These are phyloP conservation scores for Embiotoca jacksoni DNA, from an alignment of 2,113 vertebrate species.

Conservation along the genomic window DNA sequence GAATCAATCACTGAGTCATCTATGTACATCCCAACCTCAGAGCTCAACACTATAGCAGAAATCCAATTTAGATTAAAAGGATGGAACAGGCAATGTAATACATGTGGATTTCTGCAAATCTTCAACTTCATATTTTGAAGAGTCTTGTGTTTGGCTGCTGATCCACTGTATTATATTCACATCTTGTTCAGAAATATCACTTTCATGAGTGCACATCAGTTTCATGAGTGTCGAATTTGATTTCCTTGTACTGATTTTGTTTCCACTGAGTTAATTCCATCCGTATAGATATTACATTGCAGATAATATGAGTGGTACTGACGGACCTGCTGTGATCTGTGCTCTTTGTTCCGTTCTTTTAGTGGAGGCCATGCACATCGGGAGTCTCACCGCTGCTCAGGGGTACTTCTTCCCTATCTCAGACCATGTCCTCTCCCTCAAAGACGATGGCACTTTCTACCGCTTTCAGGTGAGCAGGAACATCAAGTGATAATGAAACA, in stretches of 20 bases:
- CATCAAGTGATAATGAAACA: neutral
- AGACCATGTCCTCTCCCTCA: slow-evolving; percentile 95
- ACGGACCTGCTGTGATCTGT: slow-evolving; percentile 4
- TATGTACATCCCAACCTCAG: neutral
- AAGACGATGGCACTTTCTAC: slow-evolving; percentile 97
- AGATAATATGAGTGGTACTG: neutral
- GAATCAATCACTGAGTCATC: slow-evolving; percentile 58
- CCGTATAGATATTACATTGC: neutral
- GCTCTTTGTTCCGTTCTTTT: neutral
- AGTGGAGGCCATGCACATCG: slow-evolving; percentile 98
- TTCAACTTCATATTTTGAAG: too few species aligned
- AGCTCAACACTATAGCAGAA: slow-evolving; percentile 5
- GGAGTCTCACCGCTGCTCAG: slow-evolving; percentile 95
- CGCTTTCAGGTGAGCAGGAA: slow-evolving; percentile 94
- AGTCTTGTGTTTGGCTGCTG: neutral
- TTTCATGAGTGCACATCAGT: neutral
- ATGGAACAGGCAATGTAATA: neutral
- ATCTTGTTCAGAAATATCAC: neutral
- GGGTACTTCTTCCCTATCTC: slow-evolving; percentile 98
- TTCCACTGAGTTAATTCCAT: neutral
- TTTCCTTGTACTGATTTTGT: neutral
- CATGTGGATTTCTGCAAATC: too few species aligned
- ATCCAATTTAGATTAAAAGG: neutral
- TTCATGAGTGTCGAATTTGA: neutral
- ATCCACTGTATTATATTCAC: neutral